These are phyloP conservation scores for Notarius quadriscutis DNA, from an alignment of 2,113 vertebrate genomes.

Conservation along the genomic window DNA sequence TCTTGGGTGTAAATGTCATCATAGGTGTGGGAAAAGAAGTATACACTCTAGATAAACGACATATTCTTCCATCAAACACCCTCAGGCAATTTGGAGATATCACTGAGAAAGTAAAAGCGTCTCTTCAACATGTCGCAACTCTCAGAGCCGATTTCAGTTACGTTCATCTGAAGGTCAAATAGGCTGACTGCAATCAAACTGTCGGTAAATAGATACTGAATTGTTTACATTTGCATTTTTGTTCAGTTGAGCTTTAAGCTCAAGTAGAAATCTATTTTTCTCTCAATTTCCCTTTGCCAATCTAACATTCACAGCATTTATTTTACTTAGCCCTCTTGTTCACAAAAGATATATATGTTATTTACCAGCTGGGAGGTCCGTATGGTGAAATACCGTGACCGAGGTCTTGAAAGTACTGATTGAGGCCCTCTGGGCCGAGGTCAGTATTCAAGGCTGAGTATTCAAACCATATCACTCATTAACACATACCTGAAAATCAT, in stretches of 20 bases:
- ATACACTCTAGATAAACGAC: slow-evolving; percentile 8
- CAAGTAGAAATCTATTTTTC: background rate
- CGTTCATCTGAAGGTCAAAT: slow-evolving; percentile 10
- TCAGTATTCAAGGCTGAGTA: too few relatives aligned
- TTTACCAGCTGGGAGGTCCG: too few relatives aligned
- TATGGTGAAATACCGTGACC: too few relatives aligned
- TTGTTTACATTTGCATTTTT: background rate
- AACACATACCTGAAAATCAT: too few relatives aligned
- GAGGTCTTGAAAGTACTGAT: too few relatives aligned
- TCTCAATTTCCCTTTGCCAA: background rate
- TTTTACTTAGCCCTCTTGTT: background rate
- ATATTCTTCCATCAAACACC: slow-evolving; percentile 15
- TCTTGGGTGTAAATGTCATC: background rate
- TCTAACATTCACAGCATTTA: background rate
- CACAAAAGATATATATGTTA: too few relatives aligned
- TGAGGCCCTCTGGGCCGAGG: too few relatives aligned
- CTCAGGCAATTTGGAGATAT: slow-evolving; percentile 23
- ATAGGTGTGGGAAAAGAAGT: slow-evolving; percentile 34
- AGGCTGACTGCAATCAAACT: slow-evolving; percentile 2
- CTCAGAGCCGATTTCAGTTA: slow-evolving; percentile 18
- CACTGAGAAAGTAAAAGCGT: background rate
- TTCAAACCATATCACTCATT: too few relatives aligned
- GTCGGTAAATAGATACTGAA: background rate
- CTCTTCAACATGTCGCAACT: slow-evolving; percentile 9
- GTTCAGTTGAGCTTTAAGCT: background rate